These are phyloP conservation scores for Nymphalis c-album DNA, from an alignment of 2,888 invertebrate genomes.

Conservation along the genomic window DNA sequence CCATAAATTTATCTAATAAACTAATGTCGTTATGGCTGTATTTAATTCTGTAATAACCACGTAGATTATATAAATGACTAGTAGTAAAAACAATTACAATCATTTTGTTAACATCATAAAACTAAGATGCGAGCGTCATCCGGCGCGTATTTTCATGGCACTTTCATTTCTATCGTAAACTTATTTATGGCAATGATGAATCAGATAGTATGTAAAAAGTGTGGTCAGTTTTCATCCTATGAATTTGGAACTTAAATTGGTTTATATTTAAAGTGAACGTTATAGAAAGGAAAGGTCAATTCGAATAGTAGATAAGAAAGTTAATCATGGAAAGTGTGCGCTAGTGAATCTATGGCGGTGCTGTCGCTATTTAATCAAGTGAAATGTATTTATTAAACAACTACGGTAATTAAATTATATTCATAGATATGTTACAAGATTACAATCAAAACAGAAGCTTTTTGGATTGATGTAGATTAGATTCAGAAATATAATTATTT, in stretches of 20 bases:
- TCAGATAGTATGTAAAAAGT: background rate
- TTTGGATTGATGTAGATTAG: no score
- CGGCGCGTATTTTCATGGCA: background rate
- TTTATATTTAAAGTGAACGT: constrained; percentile 63
- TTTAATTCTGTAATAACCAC: no score
- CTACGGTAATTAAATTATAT: background rate
- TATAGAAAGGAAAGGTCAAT: constrained; percentile 76
- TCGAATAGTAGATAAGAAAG: constrained; percentile 78
- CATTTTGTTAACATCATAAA: background rate
- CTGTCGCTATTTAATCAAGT: constrained; percentile 39
- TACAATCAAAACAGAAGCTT: no score
- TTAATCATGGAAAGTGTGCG: constrained; percentile 78
- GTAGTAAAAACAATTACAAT: background rate
- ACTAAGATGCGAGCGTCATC: background rate
- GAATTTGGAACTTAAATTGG: constrained; percentile 45
- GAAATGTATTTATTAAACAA: constrained; percentile 22
- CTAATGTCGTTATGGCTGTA: no score
- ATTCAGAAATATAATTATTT: no score
- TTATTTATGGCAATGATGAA: background rate
- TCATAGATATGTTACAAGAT: no score
- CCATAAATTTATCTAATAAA: no score
- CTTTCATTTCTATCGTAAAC: background rate
- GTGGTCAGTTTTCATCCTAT: background rate
- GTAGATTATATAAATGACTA: background rate
- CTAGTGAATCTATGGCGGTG: constrained; percentile 65